Percentiles rank a stretch among this genome's conserved stretches.
phyloP scores from a whole-genome alignment of 2,797 vertebrate species.

The Aselliscus stoliczkanus region DNA sequence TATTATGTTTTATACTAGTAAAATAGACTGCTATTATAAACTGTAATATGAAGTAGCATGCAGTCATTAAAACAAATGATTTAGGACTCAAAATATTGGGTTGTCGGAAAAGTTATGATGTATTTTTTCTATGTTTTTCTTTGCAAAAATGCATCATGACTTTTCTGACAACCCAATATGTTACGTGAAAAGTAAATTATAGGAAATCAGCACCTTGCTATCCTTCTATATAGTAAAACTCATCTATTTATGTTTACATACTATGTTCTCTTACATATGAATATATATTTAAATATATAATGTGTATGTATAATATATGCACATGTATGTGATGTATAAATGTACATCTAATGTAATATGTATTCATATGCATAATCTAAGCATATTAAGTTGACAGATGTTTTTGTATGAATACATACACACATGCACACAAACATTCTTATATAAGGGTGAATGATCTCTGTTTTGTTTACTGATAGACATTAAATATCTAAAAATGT shows the following conservation, averaged over 20 bases:
- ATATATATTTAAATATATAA: not conserved
- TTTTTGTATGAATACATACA: not conserved
- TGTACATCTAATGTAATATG: no score
- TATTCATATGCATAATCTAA: not conserved
- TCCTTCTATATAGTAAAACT: not conserved
- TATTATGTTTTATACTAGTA: not conserved
- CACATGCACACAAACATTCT: not conserved
- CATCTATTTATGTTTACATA: not conserved
- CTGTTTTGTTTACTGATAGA: not conserved
- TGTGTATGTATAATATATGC: no score
- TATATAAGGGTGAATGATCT: not conserved
- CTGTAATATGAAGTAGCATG: not conserved
- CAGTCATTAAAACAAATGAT: not conserved
- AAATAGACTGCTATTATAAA: not conserved
- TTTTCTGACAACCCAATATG: no score
- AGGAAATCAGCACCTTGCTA: not conserved
- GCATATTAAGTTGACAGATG: not conserved
- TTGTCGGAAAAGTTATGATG: no score
- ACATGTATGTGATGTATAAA: no score
- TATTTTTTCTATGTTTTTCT: no score
- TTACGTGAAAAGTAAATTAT: not conserved
- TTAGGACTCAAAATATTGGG: not conserved
- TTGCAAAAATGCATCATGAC: no score
- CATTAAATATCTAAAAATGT: not conserved
- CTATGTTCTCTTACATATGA: not conserved